Conservation (phyloP, 2,797 vertebrate genomes). For the Alouatta caraya region DNA sequence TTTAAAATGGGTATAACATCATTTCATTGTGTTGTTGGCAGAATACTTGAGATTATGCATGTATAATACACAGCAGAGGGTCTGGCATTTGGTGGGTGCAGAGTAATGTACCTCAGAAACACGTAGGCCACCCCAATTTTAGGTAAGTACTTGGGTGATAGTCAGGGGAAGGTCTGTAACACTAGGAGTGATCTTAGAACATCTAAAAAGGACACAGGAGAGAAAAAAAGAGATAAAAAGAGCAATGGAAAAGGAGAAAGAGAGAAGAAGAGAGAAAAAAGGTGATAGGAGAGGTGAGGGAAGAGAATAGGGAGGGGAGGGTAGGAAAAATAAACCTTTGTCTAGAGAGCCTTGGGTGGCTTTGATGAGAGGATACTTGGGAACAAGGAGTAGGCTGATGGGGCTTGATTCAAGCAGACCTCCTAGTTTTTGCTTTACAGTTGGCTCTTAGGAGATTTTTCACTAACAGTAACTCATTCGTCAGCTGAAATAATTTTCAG, state of each 20-base stretch:
- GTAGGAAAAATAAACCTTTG: not conserved
- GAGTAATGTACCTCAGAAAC: not conserved
- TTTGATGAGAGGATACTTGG: not conserved
- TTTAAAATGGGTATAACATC: not conserved
- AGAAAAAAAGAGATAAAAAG: not conserved
- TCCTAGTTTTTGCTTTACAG: not conserved
- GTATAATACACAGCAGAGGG: not conserved
- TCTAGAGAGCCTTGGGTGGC: not conserved
- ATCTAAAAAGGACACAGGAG: not conserved
- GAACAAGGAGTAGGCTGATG: not conserved
- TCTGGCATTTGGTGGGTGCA: not conserved
- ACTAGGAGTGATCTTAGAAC: not conserved
- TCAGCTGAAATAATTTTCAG: slow-evolving; percentile 29
- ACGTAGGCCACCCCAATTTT: not conserved
- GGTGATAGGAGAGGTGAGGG: not conserved
- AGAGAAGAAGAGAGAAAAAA: not conserved
- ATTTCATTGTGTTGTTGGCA: not conserved
- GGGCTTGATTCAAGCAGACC: not conserved
- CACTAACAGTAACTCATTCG: slow-evolving; percentile 31
- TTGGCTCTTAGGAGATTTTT: not conserved
- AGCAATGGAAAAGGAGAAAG: not conserved
- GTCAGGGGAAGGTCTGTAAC: not conserved
- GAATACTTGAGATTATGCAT: not conserved
- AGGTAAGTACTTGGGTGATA: not conserved
- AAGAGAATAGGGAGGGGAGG: not conserved